Evolutionary conservation across 2,797 vertebrate genomes (phyloP).

Genomic region (Chelon labrosus): DNA sequence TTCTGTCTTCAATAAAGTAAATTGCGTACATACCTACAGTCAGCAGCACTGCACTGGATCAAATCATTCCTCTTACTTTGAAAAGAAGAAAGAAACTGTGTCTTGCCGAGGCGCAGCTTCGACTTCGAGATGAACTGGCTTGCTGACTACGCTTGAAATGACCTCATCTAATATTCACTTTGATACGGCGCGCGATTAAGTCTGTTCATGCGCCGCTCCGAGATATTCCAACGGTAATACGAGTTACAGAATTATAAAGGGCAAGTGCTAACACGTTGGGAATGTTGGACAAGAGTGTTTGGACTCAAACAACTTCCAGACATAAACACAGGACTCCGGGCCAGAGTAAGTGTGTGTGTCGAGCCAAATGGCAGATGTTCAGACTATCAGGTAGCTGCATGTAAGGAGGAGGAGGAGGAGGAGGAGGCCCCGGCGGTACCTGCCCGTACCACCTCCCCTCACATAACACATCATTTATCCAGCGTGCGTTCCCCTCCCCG

Average conservation of each 20-base stretch:
- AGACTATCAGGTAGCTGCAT: slow-evolving; percentile 50
- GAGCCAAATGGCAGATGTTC: slow-evolving; percentile 57
- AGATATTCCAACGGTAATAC: too few relatives aligned
- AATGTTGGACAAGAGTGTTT: slow-evolving; percentile 7
- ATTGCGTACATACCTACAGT: slow-evolving; percentile 50
- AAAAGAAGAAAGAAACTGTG: slow-evolving; percentile 1
- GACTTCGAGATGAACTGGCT: slow-evolving; percentile 54
- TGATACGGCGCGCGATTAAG: slow-evolving; percentile 40
- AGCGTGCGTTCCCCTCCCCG: slow-evolving; percentile 29
- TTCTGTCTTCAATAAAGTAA: slow-evolving; percentile 67
- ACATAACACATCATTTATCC: slow-evolving; percentile 54
- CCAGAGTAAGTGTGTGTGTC: slow-evolving; percentile 16
- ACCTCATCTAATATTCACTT: slow-evolving; percentile 77
- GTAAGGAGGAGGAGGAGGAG: slow-evolving; percentile 10
- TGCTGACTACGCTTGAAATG: slow-evolving; percentile 75
- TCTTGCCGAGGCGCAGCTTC: slow-evolving; percentile 44
- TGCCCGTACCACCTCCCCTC: slow-evolving; percentile 52
- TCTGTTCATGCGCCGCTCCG: too few relatives aligned
- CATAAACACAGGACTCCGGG: slow-evolving; percentile 3
- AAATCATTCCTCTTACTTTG: slow-evolving; percentile 57
- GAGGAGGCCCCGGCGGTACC: slow-evolving; percentile 48
- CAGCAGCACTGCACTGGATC: slow-evolving; percentile 49
- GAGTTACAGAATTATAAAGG: slow-evolving; percentile 32
- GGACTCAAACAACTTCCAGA: slow-evolving; percentile 32
- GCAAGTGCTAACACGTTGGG: slow-evolving; percentile 53